These are phyloP conservation scores for Neodiprion virginianus DNA, from an alignment of 1,140 invertebrate species.

Conservation along the genomic window DNA sequence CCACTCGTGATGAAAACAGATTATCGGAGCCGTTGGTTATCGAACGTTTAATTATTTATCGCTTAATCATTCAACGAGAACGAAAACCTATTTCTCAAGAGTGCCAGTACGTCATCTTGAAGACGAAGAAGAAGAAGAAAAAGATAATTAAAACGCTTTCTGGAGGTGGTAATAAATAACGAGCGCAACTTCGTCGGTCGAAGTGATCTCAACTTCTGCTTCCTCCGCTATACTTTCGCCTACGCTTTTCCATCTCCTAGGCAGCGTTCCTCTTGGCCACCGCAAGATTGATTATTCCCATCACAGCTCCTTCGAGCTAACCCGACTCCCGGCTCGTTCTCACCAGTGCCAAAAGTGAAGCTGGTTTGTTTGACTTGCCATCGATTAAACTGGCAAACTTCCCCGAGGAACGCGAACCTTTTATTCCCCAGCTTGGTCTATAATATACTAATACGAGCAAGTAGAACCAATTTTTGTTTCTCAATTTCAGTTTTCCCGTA, in stretches of 20 bases:
- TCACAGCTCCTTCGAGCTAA: background rate
- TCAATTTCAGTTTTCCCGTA: background rate
- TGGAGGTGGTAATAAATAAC: background rate
- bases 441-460: too few relatives aligned
- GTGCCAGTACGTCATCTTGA: too few relatives aligned
- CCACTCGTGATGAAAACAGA: too few relatives aligned
- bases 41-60: too few relatives aligned
- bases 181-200: background rate
- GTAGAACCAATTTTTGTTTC: too few relatives aligned
- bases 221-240: background rate
- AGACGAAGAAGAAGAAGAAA: background rate
- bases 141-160: background rate
- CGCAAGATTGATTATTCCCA: slow-evolving; percentile 3
- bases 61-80: too few relatives aligned
- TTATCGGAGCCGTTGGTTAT: too few relatives aligned
- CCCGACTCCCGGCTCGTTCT: background rate
- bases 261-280: background rate
- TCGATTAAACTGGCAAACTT: background rate
- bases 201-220: slow-evolving; percentile 1
- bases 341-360: background rate
- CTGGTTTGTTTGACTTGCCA: slow-evolving; percentile 1
- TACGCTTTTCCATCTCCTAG: background rate
- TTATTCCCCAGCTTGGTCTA: too few relatives aligned
- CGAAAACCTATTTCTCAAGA: too few relatives aligned
- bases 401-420: background rate